Base-by-base conservation (phyloP, 92 coral and sea anemone genomes). In the Epizoanthus fatuus region DNA sequence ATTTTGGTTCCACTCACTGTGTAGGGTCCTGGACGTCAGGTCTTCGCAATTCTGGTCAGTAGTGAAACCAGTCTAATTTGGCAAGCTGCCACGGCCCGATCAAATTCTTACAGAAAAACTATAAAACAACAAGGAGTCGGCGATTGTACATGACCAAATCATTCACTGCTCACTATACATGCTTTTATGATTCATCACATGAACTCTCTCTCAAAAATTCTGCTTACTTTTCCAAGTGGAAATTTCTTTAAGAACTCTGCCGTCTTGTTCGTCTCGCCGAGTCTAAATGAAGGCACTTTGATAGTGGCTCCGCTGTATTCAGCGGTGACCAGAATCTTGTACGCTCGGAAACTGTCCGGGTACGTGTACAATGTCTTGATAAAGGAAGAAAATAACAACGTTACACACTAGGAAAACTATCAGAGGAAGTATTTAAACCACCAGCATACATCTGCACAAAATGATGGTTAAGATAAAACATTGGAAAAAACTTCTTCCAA, bases 271-370 rank as follows among this genome's bases (percentile, higher is more conserved):
- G 94, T 94, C 81, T 97, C 95, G 57, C 99, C 99, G 55, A 95
- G 90, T 75, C 89, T 91, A 66, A 97, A 97, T 25, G 99, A 86
- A 72, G 98, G 95, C 12, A 95, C 95, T 72, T 87, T 77, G 62
- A 97, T 91, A 39, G 88, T 93, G 55, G 93, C 93, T 13, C 98
- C 99, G 81, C 99, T 97, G 89, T 95, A 97, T 63, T 95, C 97
- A 29, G 99, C 99, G 78, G 99, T 95, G 93, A 95, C 92, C 64
- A 97, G 91, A 87, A 97, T 93, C 90, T 97, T 97, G 89, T 91
- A 90, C 44, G 99, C 98, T 84, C 99, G 93, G 89, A 97, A 97
- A 89, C 94, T 95, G 49, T 97, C 99, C 69, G 96, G 98, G 70
- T 97, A 97, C 40, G 99, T 97, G 95, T 97, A 97, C 93, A 97